Evolutionary conservation across 1,140 invertebrate species (phyloP), one percentile per base, ranked within the genome.

Genomic region (Campoletis sonorensis): DNA sequence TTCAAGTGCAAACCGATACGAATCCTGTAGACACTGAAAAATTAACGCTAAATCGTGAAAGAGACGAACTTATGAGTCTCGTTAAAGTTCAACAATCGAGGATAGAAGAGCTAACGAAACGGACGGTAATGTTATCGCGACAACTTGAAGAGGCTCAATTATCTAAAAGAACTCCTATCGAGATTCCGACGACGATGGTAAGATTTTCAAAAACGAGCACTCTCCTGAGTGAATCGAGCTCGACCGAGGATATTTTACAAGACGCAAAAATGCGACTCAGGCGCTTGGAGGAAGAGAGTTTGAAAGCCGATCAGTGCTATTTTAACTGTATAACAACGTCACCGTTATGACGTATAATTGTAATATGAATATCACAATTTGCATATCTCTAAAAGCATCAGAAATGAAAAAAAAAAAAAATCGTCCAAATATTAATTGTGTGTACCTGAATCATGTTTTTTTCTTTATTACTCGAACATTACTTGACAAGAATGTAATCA

Each of bases 221-320:
- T 16, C 68, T 90, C 37, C 80, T 91, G 2, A 91, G 90, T 54
- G 91, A 92, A 80, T 90, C 87, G 15, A 92, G 91, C 82, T 92
- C 90, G 0, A 91, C 90, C 0, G 91, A 92, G 54, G 91, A 92
- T 81, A 91, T 92, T 26, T 82, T 92, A 30, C 89, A 90, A 26
- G 91, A 92, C 81, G 91, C 91, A 3, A 92, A 89, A 84, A 84
- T 88, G 61, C 85, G 91, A 8, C 79, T 92, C 0, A 89, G 86
- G 54, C 83, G 90, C 1, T 70, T 92, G 0, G 90, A 92, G 40
- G 89, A 91, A 77, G 91, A 92, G 78, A 92, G 88, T 73, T 67
- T 88, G 2, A 88, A 87, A 78, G 91, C 91, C 7, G 91, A 92
- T 83, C 88, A 90, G 49, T 86, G 87, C 84, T 92, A 89, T 70